Base-by-base conservation (phyloP, 2,113 vertebrate species). In the Labeo catla region DNA sequence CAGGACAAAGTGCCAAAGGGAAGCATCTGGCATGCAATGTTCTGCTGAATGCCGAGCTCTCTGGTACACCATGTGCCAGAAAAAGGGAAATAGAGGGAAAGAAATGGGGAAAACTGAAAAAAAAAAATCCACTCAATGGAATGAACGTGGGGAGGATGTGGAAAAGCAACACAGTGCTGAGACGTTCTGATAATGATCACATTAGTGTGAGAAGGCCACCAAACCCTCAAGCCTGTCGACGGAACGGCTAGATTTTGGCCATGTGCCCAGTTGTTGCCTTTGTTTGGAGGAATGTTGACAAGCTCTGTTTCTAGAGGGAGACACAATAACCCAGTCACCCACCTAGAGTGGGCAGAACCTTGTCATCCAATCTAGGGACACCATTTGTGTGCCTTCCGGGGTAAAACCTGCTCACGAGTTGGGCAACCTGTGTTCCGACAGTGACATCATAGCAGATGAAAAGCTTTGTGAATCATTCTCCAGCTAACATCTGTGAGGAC, bases 121-220 rank as follows among this genome's bases (percentile, higher is more conserved):
- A 63, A 57, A 63, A 57, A 12, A 68, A 80, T 79, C 13, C 57
- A 3, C 66, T 73, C 73, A 66, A 78, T 86, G 74, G 77, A 61
- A 76, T 68, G 21, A 84, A 88, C 49, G 88, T 76, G 10, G 47
- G 88, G 70, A 82, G 49, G 87, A 89, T 89, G 77, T 86, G 86
- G 84, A 89, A 78, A 88, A 83, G 36, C 79, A 84, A 50, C 8
- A 87, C 21, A 15, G 81, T 59, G 82, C 83, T 83, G 84, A 91
- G 88, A 87, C 77, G 78, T 74, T 66, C 79, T 87, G 74, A 88
- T 92, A 84, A 90, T 81, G 59, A 87, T 47, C 59, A 86, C 79
- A 90, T 92, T 89, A 92, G 87, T 88, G 83, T 87, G 23, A 68
- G 78, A 76, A 68, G 86, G 84, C 54, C 47, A 73, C 52, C 34